A percentile compares a stretch with the other conserved stretches of the same genome.
phyloP scores from a whole-genome alignment of 2,888 invertebrate genomes.

The Dicranocentrus wangi region DNA sequence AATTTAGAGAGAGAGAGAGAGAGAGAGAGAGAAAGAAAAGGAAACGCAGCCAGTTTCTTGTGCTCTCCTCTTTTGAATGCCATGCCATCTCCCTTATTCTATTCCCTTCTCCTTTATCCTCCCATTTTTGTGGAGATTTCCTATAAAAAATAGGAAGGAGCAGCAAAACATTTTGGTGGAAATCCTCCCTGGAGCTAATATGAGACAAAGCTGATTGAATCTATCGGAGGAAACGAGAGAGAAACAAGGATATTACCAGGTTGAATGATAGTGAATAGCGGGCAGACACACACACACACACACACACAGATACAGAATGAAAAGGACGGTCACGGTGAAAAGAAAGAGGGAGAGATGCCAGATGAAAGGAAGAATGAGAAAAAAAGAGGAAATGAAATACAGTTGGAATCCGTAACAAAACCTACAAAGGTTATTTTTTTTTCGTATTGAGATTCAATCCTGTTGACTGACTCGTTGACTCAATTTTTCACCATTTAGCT shows the following conservation, averaged over 20 bases:
- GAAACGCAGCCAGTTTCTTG: neutral
- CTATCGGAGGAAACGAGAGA: constrained; percentile 22
- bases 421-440: constrained; percentile 37
- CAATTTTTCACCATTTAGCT: constrained; percentile 64
- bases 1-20: too few species aligned
- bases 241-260: too few species aligned
- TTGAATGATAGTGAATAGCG: too few species aligned
- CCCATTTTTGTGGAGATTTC: neutral
- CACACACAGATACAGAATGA: neutral
- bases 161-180: constrained; percentile 22
- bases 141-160: too few species aligned
- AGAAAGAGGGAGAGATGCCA: constrained; percentile 32
- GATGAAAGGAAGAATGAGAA: constrained; percentile 34
- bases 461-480: constrained; percentile 61
- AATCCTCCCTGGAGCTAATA: constrained; percentile 14
- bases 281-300: too few species aligned
- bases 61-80: neutral
- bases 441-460: constrained; percentile 57
- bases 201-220: constrained; percentile 64
- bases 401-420: constrained; percentile 60
- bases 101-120: neutral
- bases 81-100: neutral
- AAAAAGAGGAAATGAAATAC: constrained; percentile 63
- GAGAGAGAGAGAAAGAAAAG: too few species aligned
- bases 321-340: neutral